These are phyloP conservation scores for Nycteola revayana DNA, from an alignment of 2,888 invertebrate genomes.

Conservation along the genomic window DNA sequence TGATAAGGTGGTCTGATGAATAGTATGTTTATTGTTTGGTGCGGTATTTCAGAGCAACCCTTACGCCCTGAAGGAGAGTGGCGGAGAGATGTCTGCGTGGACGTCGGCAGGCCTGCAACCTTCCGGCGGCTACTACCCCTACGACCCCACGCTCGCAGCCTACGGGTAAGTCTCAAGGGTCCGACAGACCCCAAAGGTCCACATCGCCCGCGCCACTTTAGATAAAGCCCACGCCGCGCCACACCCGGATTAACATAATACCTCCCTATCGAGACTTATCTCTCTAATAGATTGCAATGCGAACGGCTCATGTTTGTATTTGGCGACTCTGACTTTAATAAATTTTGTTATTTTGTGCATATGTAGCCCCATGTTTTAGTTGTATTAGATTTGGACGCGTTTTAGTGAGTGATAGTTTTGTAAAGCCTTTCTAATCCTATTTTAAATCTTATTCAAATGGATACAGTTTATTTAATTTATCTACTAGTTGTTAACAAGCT, in stretches of 20 bases:
- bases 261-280: conserved; percentile 71
- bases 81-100: conserved; percentile 95
- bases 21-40: conserved; percentile 52
- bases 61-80: conserved; percentile 92
- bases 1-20: conserved; percentile 14
- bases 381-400: conserved; percentile 49
- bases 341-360: conserved; percentile 63
- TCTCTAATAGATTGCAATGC: conserved; percentile 77
- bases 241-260: conserved; percentile 72
- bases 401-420: conserved; percentile 40
- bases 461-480: too few species aligned
- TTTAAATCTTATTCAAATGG: too few species aligned
- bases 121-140: conserved; percentile 95
- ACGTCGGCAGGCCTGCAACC: conserved; percentile 94
- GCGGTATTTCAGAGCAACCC: conserved; percentile 91
- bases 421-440: too few species aligned
- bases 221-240: conserved; percentile 71
- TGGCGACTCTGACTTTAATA: conserved; percentile 68
- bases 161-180: conserved; percentile 91
- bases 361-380: conserved; percentile 48
- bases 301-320: conserved; percentile 74
- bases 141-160: conserved; percentile 95
- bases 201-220: conserved; percentile 66
- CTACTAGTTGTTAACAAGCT: too few species aligned
- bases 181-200: conserved; percentile 55